Conservation (phyloP, 1,140 invertebrate species). For the Mylabris phalerata region DNA sequence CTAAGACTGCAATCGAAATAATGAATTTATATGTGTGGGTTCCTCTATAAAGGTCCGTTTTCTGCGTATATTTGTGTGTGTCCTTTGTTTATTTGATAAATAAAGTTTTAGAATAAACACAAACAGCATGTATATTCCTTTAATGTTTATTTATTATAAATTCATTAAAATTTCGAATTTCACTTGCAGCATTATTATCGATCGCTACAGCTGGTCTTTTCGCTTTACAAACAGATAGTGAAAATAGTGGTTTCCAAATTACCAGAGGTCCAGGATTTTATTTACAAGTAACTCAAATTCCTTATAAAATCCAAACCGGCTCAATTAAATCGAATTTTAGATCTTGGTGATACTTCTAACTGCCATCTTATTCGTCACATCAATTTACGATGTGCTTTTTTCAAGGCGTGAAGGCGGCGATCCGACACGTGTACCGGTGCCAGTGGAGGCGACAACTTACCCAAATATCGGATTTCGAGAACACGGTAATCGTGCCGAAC, state of each 20-base stretch:
- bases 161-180: background rate
- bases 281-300: slow-evolving; percentile 57
- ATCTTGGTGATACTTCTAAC: slow-evolving; percentile 68
- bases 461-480: slow-evolving; percentile 80
- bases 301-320: background rate
- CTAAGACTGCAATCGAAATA: too few relatives aligned
- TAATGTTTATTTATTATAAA: too few relatives aligned
- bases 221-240: slow-evolving; percentile 72
- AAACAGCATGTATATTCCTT: too few relatives aligned
- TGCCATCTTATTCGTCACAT: slow-evolving; percentile 64
- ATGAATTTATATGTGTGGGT: too few relatives aligned
- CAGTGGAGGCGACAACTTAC: slow-evolving; percentile 62
- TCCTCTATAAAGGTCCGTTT: too few relatives aligned
- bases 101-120: too few relatives aligned
- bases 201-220: slow-evolving; percentile 72
- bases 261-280: slow-evolving; percentile 75
- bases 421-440: slow-evolving; percentile 52
- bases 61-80: too few relatives aligned
- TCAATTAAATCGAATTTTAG: slow-evolving; percentile 48
- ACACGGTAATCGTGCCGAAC: slow-evolving; percentile 45
- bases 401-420: slow-evolving; percentile 63
- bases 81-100: too few relatives aligned
- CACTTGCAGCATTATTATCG: slow-evolving; percentile 63
- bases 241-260: slow-evolving; percentile 62
- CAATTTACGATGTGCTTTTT: slow-evolving; percentile 69